Evolutionary conservation across 2,888 invertebrate species (phyloP).

Genomic region (Troides helena): DNA sequence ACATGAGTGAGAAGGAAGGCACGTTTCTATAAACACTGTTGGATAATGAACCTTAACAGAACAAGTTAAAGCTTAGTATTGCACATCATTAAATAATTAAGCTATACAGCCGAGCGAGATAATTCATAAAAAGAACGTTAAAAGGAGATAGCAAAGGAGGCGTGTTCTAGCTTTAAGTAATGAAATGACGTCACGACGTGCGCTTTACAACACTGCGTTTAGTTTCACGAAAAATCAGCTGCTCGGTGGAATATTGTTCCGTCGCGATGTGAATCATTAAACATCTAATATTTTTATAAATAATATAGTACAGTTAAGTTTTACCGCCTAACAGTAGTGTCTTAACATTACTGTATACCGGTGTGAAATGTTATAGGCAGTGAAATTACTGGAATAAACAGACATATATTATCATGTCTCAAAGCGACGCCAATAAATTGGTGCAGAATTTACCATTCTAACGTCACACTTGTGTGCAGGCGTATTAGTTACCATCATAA

Average conservation of each 20-base stretch:
- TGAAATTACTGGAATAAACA: no score
- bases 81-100: conserved; percentile 41
- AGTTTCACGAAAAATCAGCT: conserved; percentile 74
- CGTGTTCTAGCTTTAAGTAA: conserved; percentile 46
- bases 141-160: conserved; percentile 54
- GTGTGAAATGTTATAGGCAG: no score
- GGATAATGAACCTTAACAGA: conserved; percentile 44
- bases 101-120: conserved; percentile 60
- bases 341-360: no score
- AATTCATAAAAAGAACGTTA: conserved; percentile 34
- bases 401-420: no score
- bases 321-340: no score
- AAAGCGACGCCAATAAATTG: no score
- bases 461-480: no score
- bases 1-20: conserved; percentile 47
- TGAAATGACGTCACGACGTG: conserved; percentile 67
- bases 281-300: no score
- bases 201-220: conserved; percentile 54
- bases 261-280: background rate
- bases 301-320: no score
- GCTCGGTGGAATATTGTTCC: conserved; percentile 39
- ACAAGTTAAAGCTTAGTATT: conserved; percentile 43
- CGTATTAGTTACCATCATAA: no score
- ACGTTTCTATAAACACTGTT: conserved; percentile 36
- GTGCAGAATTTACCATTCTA: no score